Percentiles rank a stretch among this genome's conserved stretches.
These are phyloP conservation scores for Popillia japonica DNA, from an alignment of 1,140 invertebrate species.

Conservation along the genomic window DNA sequence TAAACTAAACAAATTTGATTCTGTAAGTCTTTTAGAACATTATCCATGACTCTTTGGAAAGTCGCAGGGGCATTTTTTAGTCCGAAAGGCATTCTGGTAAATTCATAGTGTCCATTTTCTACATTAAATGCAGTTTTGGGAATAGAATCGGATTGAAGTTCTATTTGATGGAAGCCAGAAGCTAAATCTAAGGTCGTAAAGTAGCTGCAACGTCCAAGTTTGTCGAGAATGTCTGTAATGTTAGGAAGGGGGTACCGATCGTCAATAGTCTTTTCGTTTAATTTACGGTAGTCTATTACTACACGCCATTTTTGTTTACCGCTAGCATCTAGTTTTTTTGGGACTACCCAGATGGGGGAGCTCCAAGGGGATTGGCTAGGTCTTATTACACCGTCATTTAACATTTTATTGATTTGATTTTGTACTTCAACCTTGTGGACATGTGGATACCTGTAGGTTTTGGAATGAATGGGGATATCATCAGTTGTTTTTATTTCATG, in stretches of 20 bases:
- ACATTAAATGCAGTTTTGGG: conserved; percentile 59
- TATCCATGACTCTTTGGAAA: conserved; percentile 61
- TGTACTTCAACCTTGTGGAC: conserved; percentile 46
- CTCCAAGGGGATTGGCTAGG: conserved; percentile 51
- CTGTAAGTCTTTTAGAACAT: conserved; percentile 53
- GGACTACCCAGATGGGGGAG: conserved; percentile 53
- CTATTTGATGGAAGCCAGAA: conserved; percentile 63
- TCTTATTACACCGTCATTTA: conserved; percentile 50
- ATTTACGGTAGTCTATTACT: conserved; percentile 44
- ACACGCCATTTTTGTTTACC: conserved; percentile 44
- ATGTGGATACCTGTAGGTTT: conserved; percentile 49
- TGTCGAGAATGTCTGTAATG: conserved; percentile 56
- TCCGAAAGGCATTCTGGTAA: conserved; percentile 57
- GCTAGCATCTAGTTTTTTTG: conserved; percentile 53
- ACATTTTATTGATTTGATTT: conserved; percentile 49
- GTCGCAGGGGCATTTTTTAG: conserved; percentile 58
- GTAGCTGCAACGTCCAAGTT: conserved; percentile 53
- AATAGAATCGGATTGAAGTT: conserved; percentile 51
- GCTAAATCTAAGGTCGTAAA: conserved; percentile 61
- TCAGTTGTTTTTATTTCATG: conserved; percentile 48
- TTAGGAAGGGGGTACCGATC: conserved; percentile 45
- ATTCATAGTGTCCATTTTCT: conserved; percentile 58
- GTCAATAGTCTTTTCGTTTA: conserved; percentile 45
- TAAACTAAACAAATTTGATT: conserved; percentile 57
- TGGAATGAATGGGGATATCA: conserved; percentile 46